Evolutionary conservation across 53 echinoderm and acorn worm species (phyloP).

Genomic region (Apostichopus leukothele): DNA sequence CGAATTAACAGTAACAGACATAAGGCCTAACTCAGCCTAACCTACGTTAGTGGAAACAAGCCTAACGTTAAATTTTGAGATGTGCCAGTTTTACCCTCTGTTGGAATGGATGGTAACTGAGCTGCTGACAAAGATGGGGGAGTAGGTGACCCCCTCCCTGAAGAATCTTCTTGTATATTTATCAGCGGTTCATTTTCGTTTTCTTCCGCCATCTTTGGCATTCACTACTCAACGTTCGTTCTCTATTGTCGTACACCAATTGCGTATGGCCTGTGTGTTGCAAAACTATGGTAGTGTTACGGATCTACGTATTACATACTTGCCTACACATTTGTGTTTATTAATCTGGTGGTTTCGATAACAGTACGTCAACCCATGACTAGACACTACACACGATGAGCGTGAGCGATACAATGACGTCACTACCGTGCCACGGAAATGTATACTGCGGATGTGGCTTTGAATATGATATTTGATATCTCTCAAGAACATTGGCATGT

Average conservation of each 20-base stretch:
- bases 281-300: not conserved
- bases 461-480: not conserved
- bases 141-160: conserved; percentile 27
- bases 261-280: not conserved
- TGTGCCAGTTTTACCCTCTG: conserved; percentile 32
- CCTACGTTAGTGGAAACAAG: not conserved
- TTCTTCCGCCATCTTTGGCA: conserved; percentile 35
- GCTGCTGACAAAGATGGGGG: conserved; percentile 28
- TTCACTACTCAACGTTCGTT: conserved; percentile 1
- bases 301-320: not conserved
- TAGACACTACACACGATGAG: not conserved
- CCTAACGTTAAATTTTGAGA: not conserved
- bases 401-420: not conserved
- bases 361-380: not conserved
- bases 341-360: not conserved
- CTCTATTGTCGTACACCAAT: not conserved
- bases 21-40: not conserved
- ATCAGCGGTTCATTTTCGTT: conserved; percentile 50
- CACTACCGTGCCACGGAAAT: not conserved
- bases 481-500: too few species aligned
- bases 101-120: conserved; percentile 42
- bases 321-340: not conserved
- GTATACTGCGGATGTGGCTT: not conserved
- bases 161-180: conserved; percentile 43
- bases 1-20: too few species aligned